Evolutionary conservation across 2,888 invertebrate species (phyloP).

Genomic region (Apodemia hepburni): DNA sequence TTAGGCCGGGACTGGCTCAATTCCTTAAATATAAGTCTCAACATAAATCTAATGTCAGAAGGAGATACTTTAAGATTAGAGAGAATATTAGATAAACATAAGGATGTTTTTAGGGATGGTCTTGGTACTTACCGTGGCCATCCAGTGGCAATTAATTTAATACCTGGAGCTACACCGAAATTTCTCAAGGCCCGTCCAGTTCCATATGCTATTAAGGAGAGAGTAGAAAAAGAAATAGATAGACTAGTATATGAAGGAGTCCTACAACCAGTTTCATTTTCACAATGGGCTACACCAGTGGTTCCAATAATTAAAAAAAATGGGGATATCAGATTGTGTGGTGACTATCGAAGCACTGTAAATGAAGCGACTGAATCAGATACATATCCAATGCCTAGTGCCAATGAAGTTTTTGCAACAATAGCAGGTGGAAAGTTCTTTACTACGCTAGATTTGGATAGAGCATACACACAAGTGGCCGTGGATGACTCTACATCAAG

Average conservation of each 20-base stretch:
- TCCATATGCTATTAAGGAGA: slow-evolving; percentile 23
- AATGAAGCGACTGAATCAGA: slow-evolving; percentile 33
- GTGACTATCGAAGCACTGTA: slow-evolving; percentile 32
- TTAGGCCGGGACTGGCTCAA: slow-evolving; percentile 29
- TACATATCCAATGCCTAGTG: slow-evolving; percentile 32
- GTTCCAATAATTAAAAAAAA: slow-evolving; percentile 20
- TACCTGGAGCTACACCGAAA: slow-evolving; percentile 18
- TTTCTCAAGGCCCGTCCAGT: slow-evolving; percentile 24
- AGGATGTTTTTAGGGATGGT: slow-evolving; percentile 32
- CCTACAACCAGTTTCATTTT: slow-evolving; percentile 13
- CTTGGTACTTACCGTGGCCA: slow-evolving; percentile 12
- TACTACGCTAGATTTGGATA: slow-evolving; percentile 30
- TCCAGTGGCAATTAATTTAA: slow-evolving; percentile 19
- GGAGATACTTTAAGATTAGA: not conserved
- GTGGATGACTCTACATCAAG: slow-evolving; percentile 30
- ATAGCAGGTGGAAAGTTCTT: slow-evolving; percentile 30
- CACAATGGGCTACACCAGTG: slow-evolving; percentile 22
- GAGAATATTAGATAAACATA: slow-evolving; percentile 18
- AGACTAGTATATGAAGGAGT: slow-evolving; percentile 17
- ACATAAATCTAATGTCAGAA: slow-evolving; percentile 12
- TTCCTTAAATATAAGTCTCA: not conserved
- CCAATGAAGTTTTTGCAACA: slow-evolving; percentile 31
- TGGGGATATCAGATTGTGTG: slow-evolving; percentile 17
- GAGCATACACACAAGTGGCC: slow-evolving; percentile 32
- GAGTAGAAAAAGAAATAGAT: slow-evolving; percentile 23